Conservation (phyloP, 2,797 vertebrate genomes). For the Molothrus ater region DNA sequence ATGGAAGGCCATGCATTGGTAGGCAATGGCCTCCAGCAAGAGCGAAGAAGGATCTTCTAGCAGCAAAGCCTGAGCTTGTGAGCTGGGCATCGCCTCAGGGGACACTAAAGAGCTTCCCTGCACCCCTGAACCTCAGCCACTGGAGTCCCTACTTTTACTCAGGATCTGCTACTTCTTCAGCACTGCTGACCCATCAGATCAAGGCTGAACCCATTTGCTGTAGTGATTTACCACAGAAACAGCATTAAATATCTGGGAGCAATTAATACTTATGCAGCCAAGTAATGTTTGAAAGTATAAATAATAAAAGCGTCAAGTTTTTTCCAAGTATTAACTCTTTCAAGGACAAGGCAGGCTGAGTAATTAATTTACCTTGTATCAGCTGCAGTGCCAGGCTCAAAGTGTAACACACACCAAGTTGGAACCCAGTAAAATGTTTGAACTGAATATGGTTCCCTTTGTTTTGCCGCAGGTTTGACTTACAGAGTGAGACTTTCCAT, state of each 20-base stretch:
- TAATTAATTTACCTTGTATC: not conserved
- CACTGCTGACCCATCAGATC: not conserved
- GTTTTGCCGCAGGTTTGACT: not conserved
- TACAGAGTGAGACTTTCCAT: not conserved
- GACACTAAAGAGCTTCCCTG: not conserved
- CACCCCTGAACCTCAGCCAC: not conserved
- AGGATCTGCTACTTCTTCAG: not conserved
- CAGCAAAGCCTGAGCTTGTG: not conserved
- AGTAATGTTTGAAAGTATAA: not conserved
- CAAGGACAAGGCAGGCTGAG: not conserved
- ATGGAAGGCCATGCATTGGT: not conserved
- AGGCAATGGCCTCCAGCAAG: not conserved
- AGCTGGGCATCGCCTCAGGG: rapidly evolving
- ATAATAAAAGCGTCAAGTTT: not conserved
- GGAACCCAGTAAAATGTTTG: not conserved
- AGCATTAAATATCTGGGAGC: not conserved
- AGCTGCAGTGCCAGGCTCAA: not conserved
- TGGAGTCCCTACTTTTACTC: not conserved
- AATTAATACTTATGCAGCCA: not conserved
- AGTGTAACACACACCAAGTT: rapidly evolving
- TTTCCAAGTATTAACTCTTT: not conserved
- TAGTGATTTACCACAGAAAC: not conserved
- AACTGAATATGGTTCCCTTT: not conserved
- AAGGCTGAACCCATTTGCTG: not conserved
- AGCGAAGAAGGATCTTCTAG: not conserved